Base-by-base conservation (phyloP, 1,140 invertebrate genomes). In the Drosophila obscura region DNA sequence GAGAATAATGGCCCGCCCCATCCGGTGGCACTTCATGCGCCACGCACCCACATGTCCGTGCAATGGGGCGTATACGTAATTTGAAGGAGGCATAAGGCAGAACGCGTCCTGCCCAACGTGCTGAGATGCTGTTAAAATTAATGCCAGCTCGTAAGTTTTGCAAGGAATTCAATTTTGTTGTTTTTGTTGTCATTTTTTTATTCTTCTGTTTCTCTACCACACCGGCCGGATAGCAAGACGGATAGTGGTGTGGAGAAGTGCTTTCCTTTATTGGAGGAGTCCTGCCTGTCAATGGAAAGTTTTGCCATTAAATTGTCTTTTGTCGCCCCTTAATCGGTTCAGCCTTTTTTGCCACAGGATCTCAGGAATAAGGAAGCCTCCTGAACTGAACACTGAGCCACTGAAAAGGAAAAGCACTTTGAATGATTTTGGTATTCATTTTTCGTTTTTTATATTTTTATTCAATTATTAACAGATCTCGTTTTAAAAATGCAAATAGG, bases 151-250 rank as follows among this genome's bases (percentile, higher is more conserved):
- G 83, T 88, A 88, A 88, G 83, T 88, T 88, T 88, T 88, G 83
- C 83, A 88, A 83, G 83, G 83, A 88, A 88, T 88, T 88, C 83
- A 88, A 88, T 88, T 88, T n/a, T n/a, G n/a, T n/a, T n/a, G n/a
- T n/a, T 88, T 88, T 88, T 88, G 19, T 19, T 19, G 19, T 19
- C 19, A n/a, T n/a, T 73, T 39, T 39, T 39, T 39, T 39, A 0
- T 5, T 13, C 26, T 5, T 28, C 1, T 6, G 5, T 7, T 2
- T 28, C 7, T 39, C 35, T 72, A 61, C 78, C 78, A 64, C 71
- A 82, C 78, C 82, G 64, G 64, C 78, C 82, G 64, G 64, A 39
- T 39, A 39, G 82, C 60, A 87, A 87, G 82, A 87, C 74, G 78
- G 64, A 88, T 88, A 87, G 83, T 80, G 65, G 67, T 63, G 63